A percentile compares a stretch with the other conserved stretches of the same genome.
Evolutionary conservation across 2,797 vertebrate genomes (phyloP).

Genomic region (Amblyraja radiata): DNA sequence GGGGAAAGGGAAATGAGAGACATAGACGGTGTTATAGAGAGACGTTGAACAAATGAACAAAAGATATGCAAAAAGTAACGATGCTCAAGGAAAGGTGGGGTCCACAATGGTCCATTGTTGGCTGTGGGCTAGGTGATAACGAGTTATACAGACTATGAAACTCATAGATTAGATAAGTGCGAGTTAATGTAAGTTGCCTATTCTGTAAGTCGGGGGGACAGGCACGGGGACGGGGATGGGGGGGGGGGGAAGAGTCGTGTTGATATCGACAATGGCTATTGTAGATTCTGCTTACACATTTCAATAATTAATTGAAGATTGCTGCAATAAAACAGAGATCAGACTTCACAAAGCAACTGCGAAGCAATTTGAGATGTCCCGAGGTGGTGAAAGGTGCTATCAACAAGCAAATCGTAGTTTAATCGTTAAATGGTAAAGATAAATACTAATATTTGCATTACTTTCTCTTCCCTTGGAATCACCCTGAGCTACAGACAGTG

Average conservation of each 20-base stretch:
- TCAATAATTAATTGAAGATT: neutral
- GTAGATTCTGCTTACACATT: neutral
- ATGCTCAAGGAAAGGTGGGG: too few relatives aligned
- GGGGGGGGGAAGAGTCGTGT: neutral
- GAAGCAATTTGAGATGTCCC: neutral
- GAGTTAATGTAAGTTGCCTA: too few relatives aligned
- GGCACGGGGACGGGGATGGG: too few relatives aligned
- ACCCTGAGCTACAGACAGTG: neutral
- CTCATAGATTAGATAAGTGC: too few relatives aligned
- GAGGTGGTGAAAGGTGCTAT: neutral
- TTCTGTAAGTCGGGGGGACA: too few relatives aligned
- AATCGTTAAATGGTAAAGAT: neutral
- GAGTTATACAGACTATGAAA: too few relatives aligned
- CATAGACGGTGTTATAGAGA: too few relatives aligned
- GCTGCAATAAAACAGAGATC: neutral
- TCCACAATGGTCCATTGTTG: too few relatives aligned
- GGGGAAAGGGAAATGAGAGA: too few relatives aligned
- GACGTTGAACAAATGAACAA: too few relatives aligned
- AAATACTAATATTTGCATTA: neutral
- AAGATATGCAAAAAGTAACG: too few relatives aligned
- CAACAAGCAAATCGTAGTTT: neutral
- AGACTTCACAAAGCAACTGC: neutral
- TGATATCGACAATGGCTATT: neutral
- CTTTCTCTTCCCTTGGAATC: neutral
- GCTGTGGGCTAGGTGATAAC: too few relatives aligned